phyloP scores from a whole-genome alignment of 2,113 vertebrate genomes.

The Poicephalus gulielmi region DNA sequence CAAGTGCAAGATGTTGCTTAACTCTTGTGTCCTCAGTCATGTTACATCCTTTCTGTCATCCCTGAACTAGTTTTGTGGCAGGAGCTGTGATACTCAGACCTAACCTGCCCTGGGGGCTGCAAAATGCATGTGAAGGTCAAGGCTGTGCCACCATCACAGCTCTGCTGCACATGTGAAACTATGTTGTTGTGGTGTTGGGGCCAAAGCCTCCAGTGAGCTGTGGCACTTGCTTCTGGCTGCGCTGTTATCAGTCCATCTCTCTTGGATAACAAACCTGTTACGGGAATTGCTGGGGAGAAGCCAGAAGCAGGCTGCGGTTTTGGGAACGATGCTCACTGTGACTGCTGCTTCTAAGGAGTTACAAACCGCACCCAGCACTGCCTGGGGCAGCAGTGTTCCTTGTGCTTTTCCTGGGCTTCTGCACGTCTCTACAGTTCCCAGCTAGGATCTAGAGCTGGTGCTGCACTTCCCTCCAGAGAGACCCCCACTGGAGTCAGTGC shows the following conservation, averaged over 20 bases:
- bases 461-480: background rate
- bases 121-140: fast-evolving
- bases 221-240: background rate
- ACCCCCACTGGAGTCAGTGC: fast-evolving
- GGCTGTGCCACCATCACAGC: background rate
- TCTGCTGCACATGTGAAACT: fast-evolving
- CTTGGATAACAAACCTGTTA: background rate
- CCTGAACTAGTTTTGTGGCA: background rate
- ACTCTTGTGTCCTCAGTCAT: fast-evolving
- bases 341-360: background rate
- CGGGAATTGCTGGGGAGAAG: background rate
- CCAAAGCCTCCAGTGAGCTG: background rate
- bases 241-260: background rate
- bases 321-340: background rate
- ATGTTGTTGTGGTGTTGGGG: background rate
- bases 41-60: background rate
- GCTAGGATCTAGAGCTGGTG: background rate
- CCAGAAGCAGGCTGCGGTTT: background rate
- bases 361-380: background rate
- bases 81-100: background rate
- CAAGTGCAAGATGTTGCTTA: background rate
- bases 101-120: fast-evolving
- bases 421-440: background rate
- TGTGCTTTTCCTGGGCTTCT: background rate
- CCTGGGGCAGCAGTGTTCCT: background rate